These are phyloP conservation scores for Drepanosiphum platanoidis DNA, from an alignment of 2,888 invertebrate genomes.

Conservation along the genomic window DNA sequence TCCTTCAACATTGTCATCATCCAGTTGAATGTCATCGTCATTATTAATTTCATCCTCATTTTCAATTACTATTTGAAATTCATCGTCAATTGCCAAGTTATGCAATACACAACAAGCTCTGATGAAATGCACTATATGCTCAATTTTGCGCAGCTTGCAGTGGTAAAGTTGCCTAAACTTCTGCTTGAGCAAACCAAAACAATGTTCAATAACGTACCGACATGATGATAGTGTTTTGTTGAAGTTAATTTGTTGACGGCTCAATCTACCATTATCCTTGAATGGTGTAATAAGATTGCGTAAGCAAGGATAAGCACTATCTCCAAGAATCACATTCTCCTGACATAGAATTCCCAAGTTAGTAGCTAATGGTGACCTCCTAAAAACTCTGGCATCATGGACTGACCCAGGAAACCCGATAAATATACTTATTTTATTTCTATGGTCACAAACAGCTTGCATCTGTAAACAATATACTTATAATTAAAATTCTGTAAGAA, in stretches of 20 bases:
- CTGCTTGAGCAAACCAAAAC: conserved; percentile 26
- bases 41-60: conserved; percentile 25
- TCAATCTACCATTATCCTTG: conserved; percentile 11
- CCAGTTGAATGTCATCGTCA: conserved; percentile 20
- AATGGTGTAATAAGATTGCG: conserved; percentile 16
- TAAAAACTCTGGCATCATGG: conserved; percentile 31
- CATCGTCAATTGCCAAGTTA: conserved; percentile 38
- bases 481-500: too few species aligned
- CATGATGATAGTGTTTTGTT: conserved; percentile 13
- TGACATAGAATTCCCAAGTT: neutral
- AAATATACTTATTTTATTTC: conserved; percentile 28
- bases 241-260: conserved; percentile 7
- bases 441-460: conserved; percentile 33
- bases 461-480: too few species aligned
- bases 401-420: conserved; percentile 20
- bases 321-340: conserved; percentile 34
- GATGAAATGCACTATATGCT: conserved; percentile 25
- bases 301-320: conserved; percentile 36
- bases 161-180: conserved; percentile 47
- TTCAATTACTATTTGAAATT: conserved; percentile 22
- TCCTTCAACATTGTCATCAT: conserved; percentile 20
- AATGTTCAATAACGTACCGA: conserved; percentile 11
- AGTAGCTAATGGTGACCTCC: conserved; percentile 14
- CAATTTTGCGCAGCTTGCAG: conserved; percentile 31
- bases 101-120: conserved; percentile 49